Conservation (phyloP, 2,797 vertebrate species). For the Buphagus erythrorhynchus region DNA sequence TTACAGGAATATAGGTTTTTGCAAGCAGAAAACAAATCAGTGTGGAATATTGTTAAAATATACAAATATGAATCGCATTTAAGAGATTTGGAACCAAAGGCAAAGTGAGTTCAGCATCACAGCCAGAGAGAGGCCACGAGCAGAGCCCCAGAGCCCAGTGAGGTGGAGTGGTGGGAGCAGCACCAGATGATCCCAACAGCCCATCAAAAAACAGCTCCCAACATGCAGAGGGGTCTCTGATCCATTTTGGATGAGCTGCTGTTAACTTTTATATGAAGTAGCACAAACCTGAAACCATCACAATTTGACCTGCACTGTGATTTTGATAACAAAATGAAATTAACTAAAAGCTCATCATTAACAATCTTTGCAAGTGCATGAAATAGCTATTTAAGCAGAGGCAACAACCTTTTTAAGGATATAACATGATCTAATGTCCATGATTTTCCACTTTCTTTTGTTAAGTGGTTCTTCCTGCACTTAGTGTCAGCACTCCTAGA, state of each 20-base stretch:
- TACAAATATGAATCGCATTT: neutral
- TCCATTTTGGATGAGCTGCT: neutral
- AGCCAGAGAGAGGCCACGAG: rapidly evolving
- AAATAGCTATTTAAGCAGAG: neutral
- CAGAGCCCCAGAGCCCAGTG: rapidly evolving
- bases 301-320: neutral
- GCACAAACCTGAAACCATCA: neutral
- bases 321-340: neutral
- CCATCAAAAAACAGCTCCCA: rapidly evolving
- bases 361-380: neutral
- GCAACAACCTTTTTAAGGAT: neutral
- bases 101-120: rapidly evolving
- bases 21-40: neutral
- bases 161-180: rapidly evolving
- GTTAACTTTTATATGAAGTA: neutral
- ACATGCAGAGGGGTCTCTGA: too few species aligned
- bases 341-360: neutral
- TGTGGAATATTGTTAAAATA: neutral
- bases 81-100: neutral
- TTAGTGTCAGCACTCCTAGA: neutral
- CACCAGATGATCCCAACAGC: too few species aligned
- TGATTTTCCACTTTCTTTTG: neutral
- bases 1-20: rapidly evolving
- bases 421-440: neutral
- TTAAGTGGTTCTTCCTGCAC: neutral